These are phyloP conservation scores for Acanthis flammea DNA, from an alignment of 2,797 vertebrate species.

Conservation along the genomic window DNA sequence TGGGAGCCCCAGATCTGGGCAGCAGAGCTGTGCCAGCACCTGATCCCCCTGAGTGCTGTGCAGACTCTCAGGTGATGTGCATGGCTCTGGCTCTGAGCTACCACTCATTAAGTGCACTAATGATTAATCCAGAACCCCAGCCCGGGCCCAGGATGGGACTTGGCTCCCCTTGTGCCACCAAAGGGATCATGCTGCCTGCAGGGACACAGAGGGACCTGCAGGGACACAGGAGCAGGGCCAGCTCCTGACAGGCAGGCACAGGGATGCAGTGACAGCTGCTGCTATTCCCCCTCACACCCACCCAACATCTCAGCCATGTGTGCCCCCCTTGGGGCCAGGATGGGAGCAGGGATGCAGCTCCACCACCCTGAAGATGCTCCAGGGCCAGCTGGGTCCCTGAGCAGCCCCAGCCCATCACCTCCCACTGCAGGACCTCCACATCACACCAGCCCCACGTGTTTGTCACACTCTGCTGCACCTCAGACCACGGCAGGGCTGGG, in stretches of 20 bases:
- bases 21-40: slow-evolving; percentile 30
- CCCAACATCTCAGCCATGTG: rapidly evolving
- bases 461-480: not conserved
- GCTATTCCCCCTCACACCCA: not conserved
- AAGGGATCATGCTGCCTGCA: not conserved
- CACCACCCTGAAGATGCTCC: not conserved
- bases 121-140: slow-evolving; percentile 38
- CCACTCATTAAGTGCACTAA: not conserved
- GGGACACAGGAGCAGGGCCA: not conserved
- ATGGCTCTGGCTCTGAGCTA: not conserved
- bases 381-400: rapidly evolving
- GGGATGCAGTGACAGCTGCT: not conserved
- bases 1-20: not conserved
- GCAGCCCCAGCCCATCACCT: not conserved
- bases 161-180: not conserved
- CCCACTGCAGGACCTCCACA: rapidly evolving
- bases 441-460: not conserved
- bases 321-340: not conserved
- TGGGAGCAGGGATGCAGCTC: not conserved
- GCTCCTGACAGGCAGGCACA: not conserved
- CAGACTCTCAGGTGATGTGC: not conserved
- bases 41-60: not conserved
- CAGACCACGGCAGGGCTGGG: not conserved
- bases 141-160: not conserved
- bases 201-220: not conserved